Base-by-base conservation (phyloP, 2,888 invertebrate genomes). In the Apotomis turbidana region DNA sequence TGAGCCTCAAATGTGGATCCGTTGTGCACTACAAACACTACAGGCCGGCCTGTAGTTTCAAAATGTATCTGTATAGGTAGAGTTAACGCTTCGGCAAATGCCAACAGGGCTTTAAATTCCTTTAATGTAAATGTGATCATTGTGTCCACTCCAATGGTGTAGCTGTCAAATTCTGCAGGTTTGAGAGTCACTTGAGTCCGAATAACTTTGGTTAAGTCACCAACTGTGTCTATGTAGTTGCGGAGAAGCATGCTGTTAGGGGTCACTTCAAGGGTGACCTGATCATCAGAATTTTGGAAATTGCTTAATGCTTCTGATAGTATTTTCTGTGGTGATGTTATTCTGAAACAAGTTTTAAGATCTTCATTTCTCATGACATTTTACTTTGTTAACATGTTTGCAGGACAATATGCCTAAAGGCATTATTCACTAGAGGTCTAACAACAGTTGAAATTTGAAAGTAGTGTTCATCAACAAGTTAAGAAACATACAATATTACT, bases 111-210 rank as follows among this genome's bases (percentile, higher is more conserved):
- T 84, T 96, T 93, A 71, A 98, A 95, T 83, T 98, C 98, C 86
- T 97, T 97, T 67, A 98, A 89, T 75, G 97, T 97, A 87, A 98
- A 98, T 76, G 98, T 98, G 46, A 98, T 95, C 36, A 95, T 94
- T 0, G 96, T 95, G 78, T 96, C 96, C 68, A 94, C 86, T 0
- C 90, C 93, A 78, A 97, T 94, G 71, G 86, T 88, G 81, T 95
- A 97, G 66, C 93, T 91, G 74, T 95, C 95, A 94, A 97, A 97
- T 87, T 97, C 97, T 59, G 94, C 94, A 3, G 95, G 91, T 76
- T 95, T 95, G 46, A 98, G 88, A 70, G 94, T 95, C 36, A 98
- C 90, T 85, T 97, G 97, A 1, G 98, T 97, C 76, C 96, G 94
- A 83, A 97, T 96, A 71, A 95, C 94, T 87, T 96, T 96, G 4